phyloP scores from a whole-genome alignment of 2,888 invertebrate genomes.

The Polyploca ridens region DNA sequence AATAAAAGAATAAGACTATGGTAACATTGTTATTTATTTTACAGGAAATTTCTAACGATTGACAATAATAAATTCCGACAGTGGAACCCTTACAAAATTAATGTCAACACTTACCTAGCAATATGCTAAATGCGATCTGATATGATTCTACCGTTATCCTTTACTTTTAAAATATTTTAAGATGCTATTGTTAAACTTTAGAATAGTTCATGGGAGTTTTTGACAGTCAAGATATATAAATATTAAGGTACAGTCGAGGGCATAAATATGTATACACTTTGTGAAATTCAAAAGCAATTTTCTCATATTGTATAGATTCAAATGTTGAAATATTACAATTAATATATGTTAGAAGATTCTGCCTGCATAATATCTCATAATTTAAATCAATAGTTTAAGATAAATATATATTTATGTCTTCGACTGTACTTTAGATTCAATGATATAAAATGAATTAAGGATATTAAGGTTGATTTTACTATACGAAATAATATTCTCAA shows the following conservation, averaged over 20 bases:
- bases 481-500: constrained; percentile 18
- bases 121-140: constrained; percentile 71
- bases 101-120: constrained; percentile 80
- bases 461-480: constrained; percentile 18
- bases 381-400: too few relatives aligned
- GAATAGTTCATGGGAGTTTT: constrained; percentile 35
- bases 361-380: too few relatives aligned
- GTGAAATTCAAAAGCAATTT: too few relatives aligned
- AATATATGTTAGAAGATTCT: too few relatives aligned
- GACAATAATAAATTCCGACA: constrained; percentile 77
- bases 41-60: constrained; percentile 82
- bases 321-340: too few relatives aligned
- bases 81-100: constrained; percentile 79
- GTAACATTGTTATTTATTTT: constrained; percentile 84
- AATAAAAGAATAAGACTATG: constrained; percentile 62
- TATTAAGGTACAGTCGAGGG: constrained; percentile 16
- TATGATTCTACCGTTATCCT: constrained; percentile 72
- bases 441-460: constrained; percentile 21
- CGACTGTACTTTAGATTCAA: neutral
- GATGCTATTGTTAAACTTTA: constrained; percentile 35
- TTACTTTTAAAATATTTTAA: constrained; percentile 52
- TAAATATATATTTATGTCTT: too few relatives aligned
- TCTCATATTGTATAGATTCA: too few relatives aligned
- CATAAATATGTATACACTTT: too few relatives aligned
- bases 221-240: constrained; percentile 30